Percentiles rank a stretch among this genome's conserved stretches.
Conservation (phyloP, 1,140 invertebrate species). For the Eurytemora carolleeae region DNA sequence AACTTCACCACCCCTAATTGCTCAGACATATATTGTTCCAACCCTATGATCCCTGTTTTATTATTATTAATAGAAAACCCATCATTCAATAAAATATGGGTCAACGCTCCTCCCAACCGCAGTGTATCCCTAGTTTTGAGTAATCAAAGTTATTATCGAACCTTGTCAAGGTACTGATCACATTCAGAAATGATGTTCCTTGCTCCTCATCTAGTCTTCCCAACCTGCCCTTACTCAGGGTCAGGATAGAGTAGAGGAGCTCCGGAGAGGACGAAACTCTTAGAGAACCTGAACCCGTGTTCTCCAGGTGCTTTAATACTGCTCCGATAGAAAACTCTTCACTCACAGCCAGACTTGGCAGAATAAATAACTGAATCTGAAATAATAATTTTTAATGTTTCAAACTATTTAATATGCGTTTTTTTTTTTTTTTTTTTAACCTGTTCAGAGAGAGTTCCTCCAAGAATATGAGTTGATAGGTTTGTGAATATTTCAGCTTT, state of each 20-base stretch:
- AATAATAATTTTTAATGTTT: slow-evolving; percentile 21
- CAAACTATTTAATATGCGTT: slow-evolving; percentile 20
- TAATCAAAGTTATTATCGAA: too few relatives aligned
- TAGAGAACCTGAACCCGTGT: slow-evolving; percentile 22
- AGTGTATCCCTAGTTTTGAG: slow-evolving; percentile 6
- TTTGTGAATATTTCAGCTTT: too few relatives aligned
- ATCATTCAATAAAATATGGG: too few relatives aligned
- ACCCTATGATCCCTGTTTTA: slow-evolving; percentile 23
- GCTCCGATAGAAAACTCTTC: slow-evolving; percentile 16
- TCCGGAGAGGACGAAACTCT: slow-evolving; percentile 21
- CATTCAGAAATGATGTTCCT: background rate
- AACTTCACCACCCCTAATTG: slow-evolving; percentile 10
- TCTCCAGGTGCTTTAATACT: slow-evolving; percentile 3
- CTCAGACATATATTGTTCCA: slow-evolving; percentile 9
- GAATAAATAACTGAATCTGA: slow-evolving; percentile 10
- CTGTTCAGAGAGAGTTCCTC: slow-evolving; percentile 6
- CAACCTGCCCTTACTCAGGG: slow-evolving; percentile 40
- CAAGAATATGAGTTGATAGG: slow-evolving; percentile 41
- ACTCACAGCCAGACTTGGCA: slow-evolving; percentile 3
- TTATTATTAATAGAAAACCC: slow-evolving; percentile 26
- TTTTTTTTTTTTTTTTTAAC: background rate
- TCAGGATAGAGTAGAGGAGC: slow-evolving; percentile 40
- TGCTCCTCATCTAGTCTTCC: slow-evolving; percentile 28
- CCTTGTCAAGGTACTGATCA: background rate
- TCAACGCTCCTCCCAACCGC: slow-evolving; percentile 17